Evolutionary conservation across 2,113 vertebrate species (phyloP), one percentile per base, ranked within the genome.

Genomic region (Argyrosomus japonicus): DNA sequence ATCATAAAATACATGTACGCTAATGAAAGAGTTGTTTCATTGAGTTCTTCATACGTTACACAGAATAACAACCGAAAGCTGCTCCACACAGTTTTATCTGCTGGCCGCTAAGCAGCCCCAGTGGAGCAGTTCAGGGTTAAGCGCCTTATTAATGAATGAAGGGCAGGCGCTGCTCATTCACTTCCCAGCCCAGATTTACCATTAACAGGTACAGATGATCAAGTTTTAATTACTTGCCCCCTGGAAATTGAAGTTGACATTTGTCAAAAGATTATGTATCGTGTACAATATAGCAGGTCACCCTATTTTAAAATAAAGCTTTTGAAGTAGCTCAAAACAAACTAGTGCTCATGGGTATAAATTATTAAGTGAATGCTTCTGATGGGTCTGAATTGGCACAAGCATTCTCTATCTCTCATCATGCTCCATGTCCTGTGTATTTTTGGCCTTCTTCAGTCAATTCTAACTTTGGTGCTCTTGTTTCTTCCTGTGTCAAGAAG

Each of bases 401-500:
- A 54, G 3, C 19, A 43, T 69, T 65, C 32, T 29, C 2, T 3
- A 15, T n/a, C n/a, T n/a, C n/a, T n/a, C 43, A 32, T 15, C 47
- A 32, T n/a, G 25, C 63, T 36, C 18, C 4, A 2, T 50, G 50
- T 53, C 53, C 74, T 57, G 64, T 32, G 36, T 75, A 29, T 70
- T 63, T 72, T 53, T 56, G 5, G 61, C 17, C 40, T 63, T 62
- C 75, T 68, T 74, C 15, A 0, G 45, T 61, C 32, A 69, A 27
- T 74, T 68, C 32, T 45, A 69, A 64, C 29, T 21, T 68, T 14
- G 47, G 12, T 67, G 32, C 36, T 40, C 36, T 40, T 40, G 36
- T 40, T 69, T 75, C 60, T 10, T 21, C 53, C 18, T 27, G 64
- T 79, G 62, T 72, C 57, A 73, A 78, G 27, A 79, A 75, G 10